A percentile compares a stretch with the other conserved stretches of the same genome.
These are phyloP conservation scores for Enteromius viviparus DNA, from an alignment of 2,797 vertebrate species.

Conservation along the genomic window DNA sequence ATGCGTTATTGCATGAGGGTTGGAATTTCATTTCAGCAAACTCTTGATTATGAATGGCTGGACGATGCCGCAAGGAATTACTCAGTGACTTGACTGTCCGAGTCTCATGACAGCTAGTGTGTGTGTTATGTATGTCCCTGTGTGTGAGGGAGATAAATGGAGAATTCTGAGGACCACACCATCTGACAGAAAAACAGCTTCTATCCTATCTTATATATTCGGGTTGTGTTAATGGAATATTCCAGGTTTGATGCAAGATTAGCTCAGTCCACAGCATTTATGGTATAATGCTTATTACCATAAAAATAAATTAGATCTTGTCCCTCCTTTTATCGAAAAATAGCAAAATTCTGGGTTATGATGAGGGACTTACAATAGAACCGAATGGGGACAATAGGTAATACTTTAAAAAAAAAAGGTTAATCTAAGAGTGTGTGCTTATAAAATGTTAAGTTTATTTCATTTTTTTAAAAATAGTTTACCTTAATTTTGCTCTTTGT, in stretches of 20 bases:
- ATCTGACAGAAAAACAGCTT: not conserved
- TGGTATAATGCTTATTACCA: not conserved
- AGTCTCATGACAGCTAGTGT: constrained; percentile 49
- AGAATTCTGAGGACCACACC: not conserved
- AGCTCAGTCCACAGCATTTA: not conserved
- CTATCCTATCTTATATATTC: not conserved
- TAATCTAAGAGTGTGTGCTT: not conserved
- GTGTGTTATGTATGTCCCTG: constrained; percentile 34
- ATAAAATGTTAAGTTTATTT: not conserved
- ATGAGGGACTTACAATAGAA: not conserved
- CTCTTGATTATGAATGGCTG: constrained; percentile 69
- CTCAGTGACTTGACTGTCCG: constrained; percentile 60
- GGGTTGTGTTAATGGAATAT: not conserved
- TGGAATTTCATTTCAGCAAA: constrained; percentile 66
- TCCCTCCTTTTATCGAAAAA: not conserved
- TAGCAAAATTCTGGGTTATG: not conserved
- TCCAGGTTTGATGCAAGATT: not conserved
- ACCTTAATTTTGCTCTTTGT: not conserved
- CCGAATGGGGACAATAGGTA: not conserved
- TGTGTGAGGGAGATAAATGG: not conserved
- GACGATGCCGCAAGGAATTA: constrained; percentile 61
- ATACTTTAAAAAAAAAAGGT: too few species aligned
- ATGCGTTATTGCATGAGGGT: constrained; percentile 28
- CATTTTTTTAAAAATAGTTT: not conserved
- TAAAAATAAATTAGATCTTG: too few species aligned